Base-by-base conservation (phyloP, 30 jellyfish, hydroid and myxozoan genomes). In the Sanderia malayensis region DNA sequence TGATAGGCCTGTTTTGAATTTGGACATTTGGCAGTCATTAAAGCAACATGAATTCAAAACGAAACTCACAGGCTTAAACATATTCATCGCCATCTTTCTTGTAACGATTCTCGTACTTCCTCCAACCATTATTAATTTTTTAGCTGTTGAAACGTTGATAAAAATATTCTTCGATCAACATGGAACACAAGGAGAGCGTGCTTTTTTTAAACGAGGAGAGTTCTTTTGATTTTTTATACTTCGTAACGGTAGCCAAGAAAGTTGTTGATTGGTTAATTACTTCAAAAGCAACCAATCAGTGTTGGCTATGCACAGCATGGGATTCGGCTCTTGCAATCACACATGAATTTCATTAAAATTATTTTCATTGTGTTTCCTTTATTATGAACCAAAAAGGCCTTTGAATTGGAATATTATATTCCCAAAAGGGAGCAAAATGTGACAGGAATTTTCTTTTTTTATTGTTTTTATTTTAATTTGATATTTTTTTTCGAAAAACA, bases 151-250 rank as follows among this genome's bases (percentile, higher is more conserved):
- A 28, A 30, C 72, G 59, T 8, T 59, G 32, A 1, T 22, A 4
- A 4, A 29, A 23, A 13, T 26, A 11, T 20, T 7, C 37, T 17
- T 58, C 32, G 24, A 13, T 58, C 24, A 10, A 6, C 37, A 29
- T 31, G 19, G 37, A 58, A 20, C 70, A 17, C 19, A 22, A 58
- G 34, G 13, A 6, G 70, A 20, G 70, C 70, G 32, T 23, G 44
- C 61, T 19, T n/a, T n/a, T n/a, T n/a, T n/a, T n/a, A n/a, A n/a
- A n/a, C n/a, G n/a, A n/a, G n/a, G n/a, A n/a, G n/a, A n/a, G 85
- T 73, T 78, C 81, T 49, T n/a, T 34, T 52, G 82, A 65, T 15
- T 66, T n/a, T 64, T 78, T 66, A 58, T 65, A 78, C 82, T 78
- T 78, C 81, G 82, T 57, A 64, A 78, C 89, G 89, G 25, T 15